Percentiles rank a stretch among this genome's conserved stretches.
Conservation (phyloP, 2,888 invertebrate genomes). For the Arrhopalites spinosus region DNA sequence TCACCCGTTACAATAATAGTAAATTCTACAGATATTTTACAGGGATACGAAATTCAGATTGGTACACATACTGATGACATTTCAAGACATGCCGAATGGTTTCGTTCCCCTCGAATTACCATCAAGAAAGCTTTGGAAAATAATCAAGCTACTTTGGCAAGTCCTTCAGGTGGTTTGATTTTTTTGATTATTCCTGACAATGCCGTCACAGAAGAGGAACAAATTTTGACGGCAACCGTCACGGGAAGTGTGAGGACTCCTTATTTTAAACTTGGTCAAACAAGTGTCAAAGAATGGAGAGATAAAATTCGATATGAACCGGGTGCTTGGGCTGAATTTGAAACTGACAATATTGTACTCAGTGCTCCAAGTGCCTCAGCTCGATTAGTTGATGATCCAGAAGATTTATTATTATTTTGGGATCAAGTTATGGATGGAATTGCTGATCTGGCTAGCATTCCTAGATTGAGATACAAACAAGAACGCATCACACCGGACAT, state of each 20-base stretch:
- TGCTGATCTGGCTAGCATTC: slow-evolving; percentile 38
- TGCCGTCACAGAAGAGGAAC: neutral
- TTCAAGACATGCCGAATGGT: slow-evolving; percentile 5
- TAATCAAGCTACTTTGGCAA: slow-evolving; percentile 2
- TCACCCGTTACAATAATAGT: neutral
- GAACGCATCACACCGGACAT: slow-evolving; percentile 37
- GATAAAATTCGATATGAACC: slow-evolving; percentile 22
- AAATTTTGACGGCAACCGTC: neutral
- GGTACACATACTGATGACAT: slow-evolving; percentile 34
- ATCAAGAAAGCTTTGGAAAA: neutral
- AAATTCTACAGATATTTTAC: neutral
- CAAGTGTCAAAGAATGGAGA: slow-evolving; percentile 27
- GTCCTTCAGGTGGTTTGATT: slow-evolving; percentile 28
- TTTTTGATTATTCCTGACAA: slow-evolving; percentile 19
- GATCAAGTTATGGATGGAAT: slow-evolving; percentile 38
- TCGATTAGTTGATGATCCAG: slow-evolving; percentile 32
- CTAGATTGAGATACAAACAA: slow-evolving; percentile 17
- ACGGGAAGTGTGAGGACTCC: slow-evolving; percentile 13
- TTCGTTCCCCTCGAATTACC: slow-evolving; percentile 25
- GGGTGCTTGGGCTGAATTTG: slow-evolving; percentile 39
- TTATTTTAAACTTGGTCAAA: slow-evolving; percentile 31
- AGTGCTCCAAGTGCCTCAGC: slow-evolving; percentile 16
- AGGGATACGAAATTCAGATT: slow-evolving; percentile 17
- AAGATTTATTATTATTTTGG: slow-evolving; percentile 35
- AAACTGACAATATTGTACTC: slow-evolving; percentile 35